Evolutionary conservation across 2,888 invertebrate species (phyloP), one percentile per base, ranked within the genome.

Genomic region (Epirrhoe tristata): DNA sequence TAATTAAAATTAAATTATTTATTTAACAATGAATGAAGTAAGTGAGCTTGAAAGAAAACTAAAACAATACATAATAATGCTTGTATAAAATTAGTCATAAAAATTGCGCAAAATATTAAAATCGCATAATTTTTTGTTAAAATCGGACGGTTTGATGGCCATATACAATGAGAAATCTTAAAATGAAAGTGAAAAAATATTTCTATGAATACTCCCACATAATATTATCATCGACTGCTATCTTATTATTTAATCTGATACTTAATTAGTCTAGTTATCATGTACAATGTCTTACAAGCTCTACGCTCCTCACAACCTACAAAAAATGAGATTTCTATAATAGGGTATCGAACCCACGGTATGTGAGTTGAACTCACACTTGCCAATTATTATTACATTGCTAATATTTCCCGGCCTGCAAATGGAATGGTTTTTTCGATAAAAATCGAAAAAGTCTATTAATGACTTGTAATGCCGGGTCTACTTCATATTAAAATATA

Each of bases 1-100:
- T 89, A 89, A 90, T 83, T 75, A 66, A 54, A 62, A 87, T 90
- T 88, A 90, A 90, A 90, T 88, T 90, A 81, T 89, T 70, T 71
- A 89, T 90, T 75, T n/a, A 73, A 8, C 66, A 84, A 90, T 84
- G 87, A 84, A 67, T 73, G 83, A 89, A 88, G 84, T 67, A 60
- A 59, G 58, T 43, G 12, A 43, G 4, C 48, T 48, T 16, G 14
- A 48, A 48, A 48, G 36, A 43, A 10, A 2, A 5, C 12, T 10
- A 8, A 36, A 36, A 8, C 7, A 36, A 36, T 36, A 8, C 10
- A 8, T 0, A 8, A 0, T 36, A 36, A 8, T 32, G 3, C 3
- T 7, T 1, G 6, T 7, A 36, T 8, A 36, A 8, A 10, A 1
- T 36, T 36, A n/a, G n/a, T 36, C 8, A 10, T 36, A 8, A 36